Conservation (phyloP, 2,113 vertebrate species). For the Entomyzon cyanotis region DNA sequence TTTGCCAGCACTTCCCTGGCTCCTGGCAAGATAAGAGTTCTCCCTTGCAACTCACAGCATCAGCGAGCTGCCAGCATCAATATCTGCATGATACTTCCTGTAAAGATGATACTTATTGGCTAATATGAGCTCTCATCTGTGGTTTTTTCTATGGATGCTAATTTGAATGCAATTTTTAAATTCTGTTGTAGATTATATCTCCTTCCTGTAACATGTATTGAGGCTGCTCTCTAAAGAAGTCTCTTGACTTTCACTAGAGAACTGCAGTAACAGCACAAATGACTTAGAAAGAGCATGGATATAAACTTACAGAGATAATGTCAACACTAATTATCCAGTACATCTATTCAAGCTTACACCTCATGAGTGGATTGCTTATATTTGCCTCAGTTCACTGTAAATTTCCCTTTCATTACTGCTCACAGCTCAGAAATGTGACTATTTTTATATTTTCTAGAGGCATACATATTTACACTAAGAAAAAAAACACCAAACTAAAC, state of each 20-base stretch:
- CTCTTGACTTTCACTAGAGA: slow-evolving; percentile 39
- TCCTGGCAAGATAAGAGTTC: background rate
- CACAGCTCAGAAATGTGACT: background rate
- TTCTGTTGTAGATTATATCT: background rate
- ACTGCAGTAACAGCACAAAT: background rate
- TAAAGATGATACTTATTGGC: background rate
- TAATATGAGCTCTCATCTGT: background rate
- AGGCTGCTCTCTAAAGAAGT: background rate
- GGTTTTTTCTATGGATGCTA: background rate
- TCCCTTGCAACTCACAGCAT: background rate
- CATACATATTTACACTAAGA: background rate
- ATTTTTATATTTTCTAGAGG: background rate
- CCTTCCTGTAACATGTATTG: slow-evolving; percentile 25
- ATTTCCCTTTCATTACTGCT: background rate
- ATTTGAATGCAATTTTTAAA: slow-evolving; percentile 21
- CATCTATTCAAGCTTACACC: background rate
- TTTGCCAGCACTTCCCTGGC: background rate
- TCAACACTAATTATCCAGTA: slow-evolving; percentile 3
- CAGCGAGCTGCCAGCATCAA: background rate
- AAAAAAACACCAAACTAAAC: background rate
- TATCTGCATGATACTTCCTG: background rate
- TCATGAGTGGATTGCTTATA: background rate
- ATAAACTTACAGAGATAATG: background rate
- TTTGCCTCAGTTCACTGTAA: background rate
- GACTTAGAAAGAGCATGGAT: background rate